These are phyloP conservation scores for Apus apus DNA, from an alignment of 2,113 vertebrate genomes.

Conservation along the genomic window DNA sequence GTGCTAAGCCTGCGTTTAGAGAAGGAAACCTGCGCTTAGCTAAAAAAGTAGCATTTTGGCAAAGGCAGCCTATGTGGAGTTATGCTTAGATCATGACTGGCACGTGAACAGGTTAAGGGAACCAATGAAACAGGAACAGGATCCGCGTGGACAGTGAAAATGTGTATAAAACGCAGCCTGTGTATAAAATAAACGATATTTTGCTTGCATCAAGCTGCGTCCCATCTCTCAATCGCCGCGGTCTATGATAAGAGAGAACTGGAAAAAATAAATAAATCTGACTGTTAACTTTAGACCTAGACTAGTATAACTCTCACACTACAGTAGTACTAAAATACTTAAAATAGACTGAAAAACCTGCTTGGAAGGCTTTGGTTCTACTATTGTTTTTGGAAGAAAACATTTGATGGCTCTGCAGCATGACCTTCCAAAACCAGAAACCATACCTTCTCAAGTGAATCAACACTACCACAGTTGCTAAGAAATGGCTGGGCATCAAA, in stretches of 20 bases:
- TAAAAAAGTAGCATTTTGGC: no score
- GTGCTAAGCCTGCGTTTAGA: no score
- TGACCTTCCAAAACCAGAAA: not conserved
- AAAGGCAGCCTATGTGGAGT: no score
- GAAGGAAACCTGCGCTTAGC: no score
- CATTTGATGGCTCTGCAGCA: not conserved
- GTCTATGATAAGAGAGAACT: not conserved
- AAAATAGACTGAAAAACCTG: rapidly evolving
- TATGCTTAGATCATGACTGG: no score
- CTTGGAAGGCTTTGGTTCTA: not conserved
- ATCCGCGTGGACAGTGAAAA: no score
- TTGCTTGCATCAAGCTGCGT: no score
- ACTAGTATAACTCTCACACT: not conserved
- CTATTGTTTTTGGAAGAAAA: not conserved
- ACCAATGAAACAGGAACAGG: no score
- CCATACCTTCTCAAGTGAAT: not conserved
- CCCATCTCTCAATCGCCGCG: no score
- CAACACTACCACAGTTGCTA: not conserved
- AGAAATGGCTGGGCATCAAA: not conserved
- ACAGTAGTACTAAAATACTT: not conserved
- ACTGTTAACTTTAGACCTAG: not conserved
- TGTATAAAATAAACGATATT: no score
- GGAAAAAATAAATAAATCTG: not conserved
- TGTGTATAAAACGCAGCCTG: no score
- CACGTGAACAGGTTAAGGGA: no score